These are phyloP conservation scores for Odontamblyopus rebecca DNA, from an alignment of 2,797 vertebrate species.

Conservation along the genomic window DNA sequence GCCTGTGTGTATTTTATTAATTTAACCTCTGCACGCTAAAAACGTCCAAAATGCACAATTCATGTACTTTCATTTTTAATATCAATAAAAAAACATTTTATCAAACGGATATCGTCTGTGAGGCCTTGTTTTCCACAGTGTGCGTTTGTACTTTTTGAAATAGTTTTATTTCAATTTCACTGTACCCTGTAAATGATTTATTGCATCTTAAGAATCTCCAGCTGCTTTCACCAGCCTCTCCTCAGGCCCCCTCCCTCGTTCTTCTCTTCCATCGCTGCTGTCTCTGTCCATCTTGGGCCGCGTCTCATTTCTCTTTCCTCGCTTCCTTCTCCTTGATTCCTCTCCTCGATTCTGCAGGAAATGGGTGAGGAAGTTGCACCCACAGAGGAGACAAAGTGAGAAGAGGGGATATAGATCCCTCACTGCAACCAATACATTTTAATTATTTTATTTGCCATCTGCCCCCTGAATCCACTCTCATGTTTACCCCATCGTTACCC, in stretches of 20 bases:
- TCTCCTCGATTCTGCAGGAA: no score
- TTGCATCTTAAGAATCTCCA: constrained; percentile 54
- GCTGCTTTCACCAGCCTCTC: constrained; percentile 64
- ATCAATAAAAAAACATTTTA: constrained; percentile 88
- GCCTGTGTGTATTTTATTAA: constrained; percentile 84
- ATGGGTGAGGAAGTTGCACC: no score
- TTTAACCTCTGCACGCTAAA: constrained; percentile 86
- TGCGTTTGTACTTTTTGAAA: constrained; percentile 36
- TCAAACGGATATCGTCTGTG: constrained; percentile 68
- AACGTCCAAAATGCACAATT: constrained; percentile 86
- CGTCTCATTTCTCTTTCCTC: no score
- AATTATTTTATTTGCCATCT: no score
- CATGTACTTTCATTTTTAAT: constrained; percentile 88
- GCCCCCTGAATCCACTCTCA: no score
- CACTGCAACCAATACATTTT: no score
- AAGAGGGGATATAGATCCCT: no score
- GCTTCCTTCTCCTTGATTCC: no score
- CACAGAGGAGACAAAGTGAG: no score
- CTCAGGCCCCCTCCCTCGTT: constrained; percentile 11
- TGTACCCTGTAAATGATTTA: constrained; percentile 69
- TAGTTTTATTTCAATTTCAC: constrained; percentile 37
- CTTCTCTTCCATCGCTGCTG: constrained; percentile 10
- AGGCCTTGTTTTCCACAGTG: constrained; percentile 31
- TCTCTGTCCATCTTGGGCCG: constrained; percentile 18
- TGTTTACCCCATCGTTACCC: no score